These are phyloP conservation scores for Cheilosia scutellata DNA, from an alignment of 2,888 invertebrate genomes.

Conservation along the genomic window DNA sequence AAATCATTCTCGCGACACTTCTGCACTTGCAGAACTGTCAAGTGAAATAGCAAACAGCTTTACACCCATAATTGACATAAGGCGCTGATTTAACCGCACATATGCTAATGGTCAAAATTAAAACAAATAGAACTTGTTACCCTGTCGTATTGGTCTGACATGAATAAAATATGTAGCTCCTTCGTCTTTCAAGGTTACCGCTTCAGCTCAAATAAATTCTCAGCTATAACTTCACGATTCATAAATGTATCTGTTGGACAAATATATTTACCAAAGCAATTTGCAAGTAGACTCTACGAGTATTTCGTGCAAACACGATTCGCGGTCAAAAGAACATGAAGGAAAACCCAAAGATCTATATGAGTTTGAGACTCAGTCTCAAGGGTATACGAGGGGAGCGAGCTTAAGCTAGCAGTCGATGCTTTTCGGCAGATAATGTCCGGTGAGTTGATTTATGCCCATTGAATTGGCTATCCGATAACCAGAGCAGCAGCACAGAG, in stretches of 20 bases:
- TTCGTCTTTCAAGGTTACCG: slow-evolving; percentile 63
- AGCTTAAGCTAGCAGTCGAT: slow-evolving; percentile 10
- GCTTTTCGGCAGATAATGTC: slow-evolving; percentile 59
- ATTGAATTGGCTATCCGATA: slow-evolving; percentile 33
- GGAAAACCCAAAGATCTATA: slow-evolving; percentile 18
- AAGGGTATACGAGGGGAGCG: neutral
- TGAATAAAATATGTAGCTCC: slow-evolving; percentile 33
- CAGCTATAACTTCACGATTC: slow-evolving; percentile 17
- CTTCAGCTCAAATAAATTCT: slow-evolving; percentile 25
- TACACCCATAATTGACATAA: slow-evolving; percentile 52
- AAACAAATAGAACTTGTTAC: slow-evolving; percentile 29
- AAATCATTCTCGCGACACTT: slow-evolving; percentile 11
- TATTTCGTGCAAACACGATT: slow-evolving; percentile 71
- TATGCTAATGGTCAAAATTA: slow-evolving; percentile 46
- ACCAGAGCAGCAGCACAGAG: slow-evolving; percentile 8
- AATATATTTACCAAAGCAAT: slow-evolving; percentile 60
- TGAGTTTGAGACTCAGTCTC: neutral
- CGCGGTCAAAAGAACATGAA: slow-evolving; percentile 50
- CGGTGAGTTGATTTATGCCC: slow-evolving; percentile 54
- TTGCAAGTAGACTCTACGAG: slow-evolving; percentile 17
- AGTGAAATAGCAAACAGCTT: slow-evolving; percentile 48
- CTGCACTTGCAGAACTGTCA: slow-evolving; percentile 43
- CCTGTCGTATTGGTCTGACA: slow-evolving; percentile 15
- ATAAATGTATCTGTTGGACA: neutral
- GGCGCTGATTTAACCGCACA: slow-evolving; percentile 3